These are phyloP conservation scores for Penelope pileata DNA, from an alignment of 2,113 vertebrate species.

Conservation along the genomic window DNA sequence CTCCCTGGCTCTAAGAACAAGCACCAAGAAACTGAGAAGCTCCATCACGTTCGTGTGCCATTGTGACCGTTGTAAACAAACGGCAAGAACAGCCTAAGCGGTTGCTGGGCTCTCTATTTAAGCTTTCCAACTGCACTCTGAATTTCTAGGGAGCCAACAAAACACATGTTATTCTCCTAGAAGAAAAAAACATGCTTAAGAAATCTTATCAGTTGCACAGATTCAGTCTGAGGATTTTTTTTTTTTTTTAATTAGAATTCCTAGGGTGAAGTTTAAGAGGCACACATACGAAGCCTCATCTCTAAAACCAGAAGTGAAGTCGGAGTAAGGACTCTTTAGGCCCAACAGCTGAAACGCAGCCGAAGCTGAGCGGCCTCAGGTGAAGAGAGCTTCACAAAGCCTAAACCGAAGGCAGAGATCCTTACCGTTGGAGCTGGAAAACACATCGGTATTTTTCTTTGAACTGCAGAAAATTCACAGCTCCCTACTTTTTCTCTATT, in stretches of 20 bases:
- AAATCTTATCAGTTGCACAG: background rate
- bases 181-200: background rate
- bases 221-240: background rate
- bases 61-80: conserved; percentile 3
- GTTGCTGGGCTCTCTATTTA: background rate
- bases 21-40: background rate
- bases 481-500: conserved; percentile 1
- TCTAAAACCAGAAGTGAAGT: background rate
- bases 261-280: background rate
- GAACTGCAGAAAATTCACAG: background rate
- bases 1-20: background rate
- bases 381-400: background rate
- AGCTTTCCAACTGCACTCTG: conserved; percentile 8
- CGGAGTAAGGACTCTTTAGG: background rate
- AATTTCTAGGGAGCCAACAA: conserved; percentile 2
- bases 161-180: background rate
- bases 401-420: background rate
- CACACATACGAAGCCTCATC: background rate
- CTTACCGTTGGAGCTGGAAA: background rate
- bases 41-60: background rate
- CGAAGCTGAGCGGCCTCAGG: background rate
- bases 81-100: background rate
- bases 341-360: background rate
- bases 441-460: background rate
- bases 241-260: background rate